Base-by-base conservation (phyloP, 2,888 invertebrate species). In the Drosophila stalkeri region DNA sequence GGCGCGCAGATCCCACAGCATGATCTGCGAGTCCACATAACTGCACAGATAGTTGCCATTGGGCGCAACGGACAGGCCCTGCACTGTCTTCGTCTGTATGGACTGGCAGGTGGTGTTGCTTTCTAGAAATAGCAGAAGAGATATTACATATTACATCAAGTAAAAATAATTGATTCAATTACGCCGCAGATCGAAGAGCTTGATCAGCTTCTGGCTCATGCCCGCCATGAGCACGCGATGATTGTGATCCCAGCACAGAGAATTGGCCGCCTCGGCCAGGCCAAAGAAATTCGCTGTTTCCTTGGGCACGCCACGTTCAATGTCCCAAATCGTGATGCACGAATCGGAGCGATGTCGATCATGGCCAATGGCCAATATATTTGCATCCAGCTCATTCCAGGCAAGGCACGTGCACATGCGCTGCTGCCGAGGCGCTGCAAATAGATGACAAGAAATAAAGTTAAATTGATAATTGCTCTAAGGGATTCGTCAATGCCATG, bases 171-270 rank as follows among this genome's bases (percentile, higher is more conserved):
- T 7, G 27, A 0, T 49, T 41, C 5, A 62, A 9, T 90, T 93
- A 97, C 98, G 98, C 94, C 98, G 94, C 6, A 98, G 94, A 93
- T 99, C 99, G 91, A 97, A 97, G 41, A 99, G 94, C 93, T 97
- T 97, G 49, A 99, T 95, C 86, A 96, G 95, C 89, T 98, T 98
- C 85, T 96, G 95, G 93, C 97, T 98, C 95, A 98, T 97, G 54
- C 98, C 98, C n/a, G 97, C 96, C 2, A 97, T 95, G 39, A 98
- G 94, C 3, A 96, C 95, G 80, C 96, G 95, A 61, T 95, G 95
- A 69, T 96, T 95, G 78, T 95, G 95, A 77, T 95, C 96, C 98
- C 98, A 99, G 46, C 96, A 95, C 35, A 98, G 94, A 7, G 97
- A 97, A 93, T 97, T 96, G 0, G 97, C 96, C 0, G 96, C 95